Evolutionary conservation across 2,888 invertebrate species (phyloP), one percentile per base, ranked within the genome.

Genomic region (Patella depressa): DNA sequence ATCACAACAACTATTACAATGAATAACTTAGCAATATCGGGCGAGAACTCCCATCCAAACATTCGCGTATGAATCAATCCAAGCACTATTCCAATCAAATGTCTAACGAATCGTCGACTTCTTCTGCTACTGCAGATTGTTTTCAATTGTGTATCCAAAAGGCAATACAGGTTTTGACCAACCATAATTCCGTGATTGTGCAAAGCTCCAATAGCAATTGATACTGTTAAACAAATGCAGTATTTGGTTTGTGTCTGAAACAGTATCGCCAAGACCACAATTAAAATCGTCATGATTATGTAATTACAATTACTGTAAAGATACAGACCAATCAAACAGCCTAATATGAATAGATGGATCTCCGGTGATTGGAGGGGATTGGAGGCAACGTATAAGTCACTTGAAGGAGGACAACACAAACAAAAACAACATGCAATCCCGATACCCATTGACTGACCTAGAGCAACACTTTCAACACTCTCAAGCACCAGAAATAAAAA

Each of bases 361-460:
- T 82, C 78, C 3, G 70, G 75, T 14, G 74, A 53, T 19, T n/a
- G 12, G 34, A 83, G 74, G 9, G 78, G 77, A 45, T 53, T 73
- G 12, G 65, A 45, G 11, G 59, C 54, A 12, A 73, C 54, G n/a
- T 71, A 75, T 1, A 73, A 70, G 12, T 72, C 34, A 11, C 76
- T 45, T 57, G 75, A 70, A 1, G 82, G 78, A 4, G 82, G 78
- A 15, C 77, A 53, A 73, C 77, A 79, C 12, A 81, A 3, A 75
- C 82, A 82, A 15, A 84, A 72, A 0, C 78, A 69, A 54, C 80
- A 82, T n/a, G 79, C 79, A 57, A 84, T 77, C 19, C 84, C 84
- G 29, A 83, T 73, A 1, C 81, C 82, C 53, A 82, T 74, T 14
- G 85, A 83, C 59, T 82, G 69, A 5, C 85, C 85, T 75, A 82